Conservation (phyloP, 1,140 invertebrate species). For the Cheumatopsyche charites region DNA sequence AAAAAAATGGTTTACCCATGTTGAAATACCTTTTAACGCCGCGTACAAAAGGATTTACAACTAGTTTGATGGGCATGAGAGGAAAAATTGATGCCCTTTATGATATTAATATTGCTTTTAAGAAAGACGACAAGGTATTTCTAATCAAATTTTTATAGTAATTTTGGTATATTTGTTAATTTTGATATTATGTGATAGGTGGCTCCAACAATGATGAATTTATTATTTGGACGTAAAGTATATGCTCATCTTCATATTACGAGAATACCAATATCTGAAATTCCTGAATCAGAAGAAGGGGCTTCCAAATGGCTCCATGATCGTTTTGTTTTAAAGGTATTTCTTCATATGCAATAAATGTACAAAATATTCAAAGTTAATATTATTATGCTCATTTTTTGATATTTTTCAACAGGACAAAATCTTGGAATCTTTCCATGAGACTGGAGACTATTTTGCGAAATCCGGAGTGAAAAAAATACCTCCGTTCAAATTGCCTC, state of each 20-base stretch:
- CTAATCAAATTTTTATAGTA: background rate
- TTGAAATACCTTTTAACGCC: slow-evolving; percentile 92
- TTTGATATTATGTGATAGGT: slow-evolving; percentile 52
- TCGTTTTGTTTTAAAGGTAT: slow-evolving; percentile 75
- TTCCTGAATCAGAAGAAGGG: slow-evolving; percentile 81
- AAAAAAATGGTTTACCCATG: slow-evolving; percentile 81
- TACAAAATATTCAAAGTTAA: background rate
- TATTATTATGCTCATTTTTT: background rate
- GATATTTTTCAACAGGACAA: slow-evolving; percentile 67
- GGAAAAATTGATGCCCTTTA: slow-evolving; percentile 84
- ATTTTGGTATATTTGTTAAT: background rate
- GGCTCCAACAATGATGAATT: slow-evolving; percentile 79
- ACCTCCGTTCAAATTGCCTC: slow-evolving; percentile 62
- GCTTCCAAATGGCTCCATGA: slow-evolving; percentile 83
- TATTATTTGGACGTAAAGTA: slow-evolving; percentile 79
- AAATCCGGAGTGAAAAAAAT: slow-evolving; percentile 73
- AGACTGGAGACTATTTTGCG: slow-evolving; percentile 81
- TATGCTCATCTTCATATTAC: slow-evolving; percentile 80
- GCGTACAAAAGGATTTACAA: slow-evolving; percentile 89
- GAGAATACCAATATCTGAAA: slow-evolving; percentile 78
- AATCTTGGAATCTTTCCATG: slow-evolving; percentile 78
- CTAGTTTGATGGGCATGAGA: slow-evolving; percentile 73
- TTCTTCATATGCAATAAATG: background rate
- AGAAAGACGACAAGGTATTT: slow-evolving; percentile 64
- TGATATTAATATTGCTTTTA: slow-evolving; percentile 83